These are phyloP conservation scores for Anarhynchus alexandrinus DNA, from an alignment of 2,113 vertebrate genomes.

Conservation along the genomic window DNA sequence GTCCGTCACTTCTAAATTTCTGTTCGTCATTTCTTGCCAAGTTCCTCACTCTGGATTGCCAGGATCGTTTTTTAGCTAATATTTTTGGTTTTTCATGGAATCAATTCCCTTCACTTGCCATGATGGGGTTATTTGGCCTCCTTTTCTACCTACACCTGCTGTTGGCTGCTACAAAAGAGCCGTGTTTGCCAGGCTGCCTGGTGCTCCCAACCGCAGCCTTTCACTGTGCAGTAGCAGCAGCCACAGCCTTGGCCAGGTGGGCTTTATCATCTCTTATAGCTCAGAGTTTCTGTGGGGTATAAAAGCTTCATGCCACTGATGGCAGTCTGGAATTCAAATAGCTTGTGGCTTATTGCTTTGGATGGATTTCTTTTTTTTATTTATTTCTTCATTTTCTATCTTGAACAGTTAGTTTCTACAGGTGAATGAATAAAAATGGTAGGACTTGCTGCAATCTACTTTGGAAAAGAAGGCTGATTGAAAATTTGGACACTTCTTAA, in stretches of 20 bases:
- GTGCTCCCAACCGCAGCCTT: background rate
- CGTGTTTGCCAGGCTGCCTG: background rate
- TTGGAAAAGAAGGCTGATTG: background rate
- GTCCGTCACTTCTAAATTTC: background rate
- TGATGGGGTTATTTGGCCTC: background rate
- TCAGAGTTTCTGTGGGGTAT: background rate
- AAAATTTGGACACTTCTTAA: background rate
- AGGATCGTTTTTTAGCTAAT: background rate
- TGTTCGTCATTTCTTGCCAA: background rate
- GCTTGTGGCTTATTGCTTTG: background rate
- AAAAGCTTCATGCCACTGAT: background rate
- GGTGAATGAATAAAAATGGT: background rate
- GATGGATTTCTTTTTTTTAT: no score
- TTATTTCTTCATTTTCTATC: background rate
- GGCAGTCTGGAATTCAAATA: background rate
- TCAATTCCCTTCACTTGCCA: background rate
- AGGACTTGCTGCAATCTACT: background rate
- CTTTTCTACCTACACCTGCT: background rate
- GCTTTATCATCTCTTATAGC: background rate
- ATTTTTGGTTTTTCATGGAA: background rate
- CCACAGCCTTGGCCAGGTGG: background rate
- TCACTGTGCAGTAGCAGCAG: background rate
- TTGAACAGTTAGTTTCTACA: background rate
- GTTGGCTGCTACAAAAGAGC: background rate
- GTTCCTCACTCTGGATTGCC: background rate